phyloP scores from a whole-genome alignment of 2,888 invertebrate genomes.

The Onchidella celtica region DNA sequence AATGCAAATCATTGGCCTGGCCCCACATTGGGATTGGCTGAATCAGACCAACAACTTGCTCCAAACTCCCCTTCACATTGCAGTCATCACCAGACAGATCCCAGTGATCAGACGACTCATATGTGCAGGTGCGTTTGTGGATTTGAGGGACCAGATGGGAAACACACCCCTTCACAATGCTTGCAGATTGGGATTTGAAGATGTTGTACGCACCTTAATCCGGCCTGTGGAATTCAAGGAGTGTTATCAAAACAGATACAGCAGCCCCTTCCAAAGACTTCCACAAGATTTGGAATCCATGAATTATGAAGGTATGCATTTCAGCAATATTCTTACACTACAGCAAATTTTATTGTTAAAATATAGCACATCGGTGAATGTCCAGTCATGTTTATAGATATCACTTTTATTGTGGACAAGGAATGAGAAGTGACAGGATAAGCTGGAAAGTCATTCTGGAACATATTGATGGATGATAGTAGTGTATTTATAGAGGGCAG shows the following conservation, averaged over 20 bases:
- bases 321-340: too few relatives aligned
- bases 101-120: conserved; percentile 89
- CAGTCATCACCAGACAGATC: conserved; percentile 89
- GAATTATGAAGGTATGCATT: conserved; percentile 83
- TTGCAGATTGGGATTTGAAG: conserved; percentile 86
- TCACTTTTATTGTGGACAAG: too few relatives aligned
- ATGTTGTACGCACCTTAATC: conserved; percentile 88
- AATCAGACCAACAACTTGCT: conserved; percentile 90
- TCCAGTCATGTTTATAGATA: neutral
- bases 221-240: conserved; percentile 74
- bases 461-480: too few relatives aligned
- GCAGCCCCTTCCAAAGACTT: conserved; percentile 81
- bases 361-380: too few relatives aligned
- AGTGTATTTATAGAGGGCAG: too few relatives aligned
- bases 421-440: too few relatives aligned
- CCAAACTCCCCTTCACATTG: conserved; percentile 91
- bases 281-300: conserved; percentile 87
- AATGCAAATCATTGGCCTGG: conserved; percentile 51
- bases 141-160: conserved; percentile 87
- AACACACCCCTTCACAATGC: conserved; percentile 94
- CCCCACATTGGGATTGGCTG: conserved; percentile 78
- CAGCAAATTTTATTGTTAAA: neutral
- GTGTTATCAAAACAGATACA: conserved; percentile 74
- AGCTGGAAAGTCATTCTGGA: too few relatives aligned
- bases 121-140: conserved; percentile 87